phyloP scores from a whole-genome alignment of 2,797 vertebrate genomes.

The Gobionotothen gibberifrons region DNA sequence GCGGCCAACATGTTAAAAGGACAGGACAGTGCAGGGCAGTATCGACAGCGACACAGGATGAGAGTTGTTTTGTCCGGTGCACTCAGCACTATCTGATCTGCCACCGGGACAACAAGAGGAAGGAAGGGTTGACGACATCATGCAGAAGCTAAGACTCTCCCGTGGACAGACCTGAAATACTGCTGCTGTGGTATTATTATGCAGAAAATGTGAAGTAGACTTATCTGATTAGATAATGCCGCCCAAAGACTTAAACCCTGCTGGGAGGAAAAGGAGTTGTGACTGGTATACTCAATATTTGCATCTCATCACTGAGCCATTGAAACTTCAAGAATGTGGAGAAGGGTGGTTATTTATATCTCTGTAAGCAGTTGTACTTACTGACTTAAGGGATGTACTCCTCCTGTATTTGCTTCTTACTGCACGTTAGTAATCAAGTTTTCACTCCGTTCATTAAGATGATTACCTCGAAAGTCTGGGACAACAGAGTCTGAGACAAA shows the following conservation, averaged over 20 bases:
- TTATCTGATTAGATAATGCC: constrained; percentile 20
- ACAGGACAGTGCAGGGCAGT: constrained; percentile 20
- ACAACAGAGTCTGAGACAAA: constrained; percentile 49
- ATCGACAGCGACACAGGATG: constrained; percentile 62
- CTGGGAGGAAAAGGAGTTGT: constrained; percentile 9
- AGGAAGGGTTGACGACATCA: constrained; percentile 45
- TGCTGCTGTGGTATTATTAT: background rate
- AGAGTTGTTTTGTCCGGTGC: constrained; percentile 41
- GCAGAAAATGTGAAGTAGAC: background rate
- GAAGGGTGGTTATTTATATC: background rate
- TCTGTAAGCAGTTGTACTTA: constrained; percentile 44
- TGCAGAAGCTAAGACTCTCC: constrained; percentile 18
- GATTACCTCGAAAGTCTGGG: constrained; percentile 68
- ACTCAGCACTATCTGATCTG: constrained; percentile 59
- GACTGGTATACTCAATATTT: constrained; percentile 26
- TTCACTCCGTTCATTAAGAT: constrained; percentile 65
- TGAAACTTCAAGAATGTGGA: constrained; percentile 16
- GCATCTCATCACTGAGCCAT: constrained; percentile 20
- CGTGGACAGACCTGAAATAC: constrained; percentile 26
- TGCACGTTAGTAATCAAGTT: constrained; percentile 74
- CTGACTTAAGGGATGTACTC: constrained; percentile 61
- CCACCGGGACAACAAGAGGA: constrained; percentile 46
- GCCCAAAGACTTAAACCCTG: constrained; percentile 1
- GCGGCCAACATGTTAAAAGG: constrained; percentile 36
- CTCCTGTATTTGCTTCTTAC: constrained; percentile 59